A percentile compares a stretch with the other conserved stretches of the same genome.
Evolutionary conservation across 2,888 invertebrate genomes (phyloP).

Genomic region (Lissocephala sabroskyi): DNA sequence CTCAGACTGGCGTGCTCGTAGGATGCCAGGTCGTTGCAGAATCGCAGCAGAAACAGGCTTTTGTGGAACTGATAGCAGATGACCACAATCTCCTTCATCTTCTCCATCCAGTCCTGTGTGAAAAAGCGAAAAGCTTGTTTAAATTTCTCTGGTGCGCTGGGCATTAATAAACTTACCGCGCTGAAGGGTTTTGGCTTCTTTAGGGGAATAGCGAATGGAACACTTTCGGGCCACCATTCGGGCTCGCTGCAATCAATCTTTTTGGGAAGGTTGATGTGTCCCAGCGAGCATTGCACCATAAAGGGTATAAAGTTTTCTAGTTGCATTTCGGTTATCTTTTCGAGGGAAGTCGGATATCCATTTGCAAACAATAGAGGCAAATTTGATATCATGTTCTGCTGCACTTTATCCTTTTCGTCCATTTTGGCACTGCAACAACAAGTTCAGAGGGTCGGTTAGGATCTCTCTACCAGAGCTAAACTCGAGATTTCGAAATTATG

Average conservation of each 20-base stretch:
- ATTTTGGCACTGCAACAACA: conserved; percentile 45
- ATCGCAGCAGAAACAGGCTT: conserved; percentile 80
- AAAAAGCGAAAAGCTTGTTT: neutral
- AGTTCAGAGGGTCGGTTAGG: too few relatives aligned
- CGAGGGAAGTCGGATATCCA: conserved; percentile 80
- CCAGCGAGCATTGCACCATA: conserved; percentile 84
- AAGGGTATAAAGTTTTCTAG: conserved; percentile 82
- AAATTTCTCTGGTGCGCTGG: neutral
- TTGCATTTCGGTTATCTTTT: conserved; percentile 77
- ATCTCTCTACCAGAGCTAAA: too few relatives aligned
- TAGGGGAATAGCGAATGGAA: conserved; percentile 79
- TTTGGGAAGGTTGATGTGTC: conserved; percentile 74
- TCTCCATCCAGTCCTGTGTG: conserved; percentile 76
- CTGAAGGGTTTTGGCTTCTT: conserved; percentile 74
- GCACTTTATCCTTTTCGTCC: conserved; percentile 69
- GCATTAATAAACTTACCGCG: conserved; percentile 68
- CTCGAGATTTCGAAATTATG: too few relatives aligned
- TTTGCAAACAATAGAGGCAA: conserved; percentile 81
- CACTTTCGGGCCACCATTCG: conserved; percentile 81
- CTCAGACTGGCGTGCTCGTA: conserved; percentile 78
- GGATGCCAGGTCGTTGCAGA: conserved; percentile 80
- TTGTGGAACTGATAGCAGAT: conserved; percentile 82
- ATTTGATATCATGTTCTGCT: conserved; percentile 79
- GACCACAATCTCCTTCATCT: conserved; percentile 78
- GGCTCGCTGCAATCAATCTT: conserved; percentile 74